phyloP scores from a whole-genome alignment of 2,113 vertebrate genomes.

The Lonchura striata region DNA sequence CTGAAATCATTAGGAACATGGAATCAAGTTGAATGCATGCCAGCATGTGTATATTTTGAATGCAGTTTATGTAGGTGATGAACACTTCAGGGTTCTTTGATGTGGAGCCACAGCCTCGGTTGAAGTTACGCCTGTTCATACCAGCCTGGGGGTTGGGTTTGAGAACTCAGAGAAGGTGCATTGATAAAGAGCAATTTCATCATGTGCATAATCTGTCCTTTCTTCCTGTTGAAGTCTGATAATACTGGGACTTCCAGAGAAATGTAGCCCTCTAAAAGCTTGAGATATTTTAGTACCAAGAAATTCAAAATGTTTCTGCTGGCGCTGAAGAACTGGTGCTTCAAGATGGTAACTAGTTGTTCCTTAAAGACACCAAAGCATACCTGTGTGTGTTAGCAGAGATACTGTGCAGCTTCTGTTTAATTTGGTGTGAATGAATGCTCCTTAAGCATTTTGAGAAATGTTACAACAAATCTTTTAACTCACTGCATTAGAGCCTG shows the following conservation, averaged over 20 bases:
- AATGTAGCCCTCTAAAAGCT: not conserved
- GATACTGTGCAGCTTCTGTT: not conserved
- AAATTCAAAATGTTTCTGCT: not conserved
- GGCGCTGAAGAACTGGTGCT: not conserved
- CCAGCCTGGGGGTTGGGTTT: not conserved
- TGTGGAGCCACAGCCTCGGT: not conserved
- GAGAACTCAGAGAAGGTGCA: not conserved
- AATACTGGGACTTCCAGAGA: not conserved
- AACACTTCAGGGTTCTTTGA: slow-evolving; percentile 15
- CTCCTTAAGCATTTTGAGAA: not conserved
- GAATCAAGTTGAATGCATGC: not conserved
- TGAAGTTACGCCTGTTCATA: not conserved
- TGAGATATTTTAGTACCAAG: not conserved
- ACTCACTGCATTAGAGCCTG: not conserved
- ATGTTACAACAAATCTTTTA: not conserved
- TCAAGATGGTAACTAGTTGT: not conserved
- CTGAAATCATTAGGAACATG: not conserved
- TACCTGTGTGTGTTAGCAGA: not conserved
- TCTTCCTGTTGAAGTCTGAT: not conserved
- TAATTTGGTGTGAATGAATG: not conserved
- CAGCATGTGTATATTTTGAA: not conserved
- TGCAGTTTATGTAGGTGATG: slow-evolving; percentile 10
- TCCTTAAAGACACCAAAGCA: not conserved
- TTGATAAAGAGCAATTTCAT: not conserved
- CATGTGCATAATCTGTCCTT: not conserved